A percentile compares a stretch with the other conserved stretches of the same genome.
Conservation (phyloP, 2,113 vertebrate genomes). For the Rhodinocichla rosea region DNA sequence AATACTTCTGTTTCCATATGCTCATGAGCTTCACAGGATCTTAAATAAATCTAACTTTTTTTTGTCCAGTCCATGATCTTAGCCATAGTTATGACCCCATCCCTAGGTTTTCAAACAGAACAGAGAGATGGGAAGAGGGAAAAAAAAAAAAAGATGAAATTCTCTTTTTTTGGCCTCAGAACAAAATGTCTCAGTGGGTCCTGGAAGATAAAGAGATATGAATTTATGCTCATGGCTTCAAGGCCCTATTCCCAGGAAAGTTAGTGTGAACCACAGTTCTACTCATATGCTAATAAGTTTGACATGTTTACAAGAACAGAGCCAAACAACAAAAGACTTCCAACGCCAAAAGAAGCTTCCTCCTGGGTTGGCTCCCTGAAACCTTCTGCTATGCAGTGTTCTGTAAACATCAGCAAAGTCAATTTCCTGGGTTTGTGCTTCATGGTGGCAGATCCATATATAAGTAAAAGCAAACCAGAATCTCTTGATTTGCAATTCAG, state of each 20-base stretch:
- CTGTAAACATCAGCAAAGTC: neutral
- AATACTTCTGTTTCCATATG: neutral
- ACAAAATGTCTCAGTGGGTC: neutral
- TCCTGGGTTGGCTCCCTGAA: neutral
- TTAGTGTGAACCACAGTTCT: neutral
- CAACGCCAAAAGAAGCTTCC: neutral
- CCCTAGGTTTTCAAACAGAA: neutral
- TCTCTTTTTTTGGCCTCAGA: neutral
- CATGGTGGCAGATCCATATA: neutral
- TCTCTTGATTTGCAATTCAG: neutral
- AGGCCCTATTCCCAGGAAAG: neutral
- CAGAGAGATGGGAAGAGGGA: neutral
- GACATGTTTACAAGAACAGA: neutral
- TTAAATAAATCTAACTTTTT: neutral
- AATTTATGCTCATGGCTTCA: neutral
- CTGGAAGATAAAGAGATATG: neutral
- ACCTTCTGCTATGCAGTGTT: neutral
- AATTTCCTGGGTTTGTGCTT: neutral
- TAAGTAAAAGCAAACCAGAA: neutral
- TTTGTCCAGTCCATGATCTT: neutral
- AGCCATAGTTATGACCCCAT: neutral
- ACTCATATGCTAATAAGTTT: neutral
- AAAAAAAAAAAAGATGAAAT: neutral
- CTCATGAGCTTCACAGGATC: neutral
- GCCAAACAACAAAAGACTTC: neutral